phyloP scores from a whole-genome alignment of 2,113 vertebrate species.

The Nothocercus nigrocapillus region DNA sequence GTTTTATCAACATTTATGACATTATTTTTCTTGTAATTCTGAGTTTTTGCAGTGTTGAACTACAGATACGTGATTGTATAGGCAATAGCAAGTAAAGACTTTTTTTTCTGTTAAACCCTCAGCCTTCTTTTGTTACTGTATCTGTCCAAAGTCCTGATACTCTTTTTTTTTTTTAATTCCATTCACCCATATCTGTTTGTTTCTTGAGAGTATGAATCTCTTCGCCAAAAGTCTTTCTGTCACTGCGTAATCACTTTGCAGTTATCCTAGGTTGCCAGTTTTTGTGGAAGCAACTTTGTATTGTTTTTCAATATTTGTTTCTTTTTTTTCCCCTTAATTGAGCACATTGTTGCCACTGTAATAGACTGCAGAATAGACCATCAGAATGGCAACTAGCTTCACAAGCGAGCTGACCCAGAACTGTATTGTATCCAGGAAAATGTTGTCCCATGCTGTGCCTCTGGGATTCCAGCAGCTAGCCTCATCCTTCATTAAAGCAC shows the following conservation, averaged over 20 bases:
- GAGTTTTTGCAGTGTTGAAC: background rate
- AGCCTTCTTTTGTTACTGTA: background rate
- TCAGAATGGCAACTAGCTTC: background rate
- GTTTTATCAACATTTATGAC: background rate
- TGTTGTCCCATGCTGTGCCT: rapidly evolving
- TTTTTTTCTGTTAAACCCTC: background rate
- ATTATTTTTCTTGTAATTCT: background rate
- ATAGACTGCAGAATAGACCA: background rate
- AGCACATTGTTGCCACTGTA: background rate
- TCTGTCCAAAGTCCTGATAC: background rate
- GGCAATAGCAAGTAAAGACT: background rate
- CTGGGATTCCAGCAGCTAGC: background rate
- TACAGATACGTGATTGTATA: background rate
- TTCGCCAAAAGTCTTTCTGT: background rate
- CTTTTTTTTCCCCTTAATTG: background rate
- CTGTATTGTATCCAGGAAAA: background rate
- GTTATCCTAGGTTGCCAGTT: background rate
- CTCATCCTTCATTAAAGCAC: background rate
- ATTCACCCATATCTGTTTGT: background rate
- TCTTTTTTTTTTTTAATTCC: background rate
- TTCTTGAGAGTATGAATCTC: background rate
- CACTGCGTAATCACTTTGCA: background rate
- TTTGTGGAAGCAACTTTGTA: background rate
- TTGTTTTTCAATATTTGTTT: background rate
- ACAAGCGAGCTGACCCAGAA: background rate